Conservation (phyloP, 2,888 invertebrate species). For the Linnaemya tessellans region DNA sequence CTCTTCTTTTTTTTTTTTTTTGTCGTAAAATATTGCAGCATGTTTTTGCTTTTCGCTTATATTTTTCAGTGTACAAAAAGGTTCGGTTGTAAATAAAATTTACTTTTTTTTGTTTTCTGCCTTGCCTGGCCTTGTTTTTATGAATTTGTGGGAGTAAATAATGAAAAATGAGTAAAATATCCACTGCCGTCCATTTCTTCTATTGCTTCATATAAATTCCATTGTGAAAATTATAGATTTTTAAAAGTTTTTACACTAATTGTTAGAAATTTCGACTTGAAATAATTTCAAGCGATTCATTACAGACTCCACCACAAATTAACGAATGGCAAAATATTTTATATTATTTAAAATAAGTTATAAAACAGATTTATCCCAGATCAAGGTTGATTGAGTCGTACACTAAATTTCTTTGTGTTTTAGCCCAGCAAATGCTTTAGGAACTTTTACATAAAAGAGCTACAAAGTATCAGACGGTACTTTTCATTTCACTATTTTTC, state of each 20-base stretch:
- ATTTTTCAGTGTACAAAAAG: constrained; percentile 8
- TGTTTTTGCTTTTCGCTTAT: constrained; percentile 25
- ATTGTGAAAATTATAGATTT: background rate
- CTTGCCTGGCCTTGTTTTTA: background rate
- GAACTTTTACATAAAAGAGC: too few species aligned
- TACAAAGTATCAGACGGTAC: too few species aligned
- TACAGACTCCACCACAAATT: too few species aligned
- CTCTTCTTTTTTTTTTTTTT: background rate
- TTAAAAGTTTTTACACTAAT: background rate
- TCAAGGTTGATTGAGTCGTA: too few species aligned
- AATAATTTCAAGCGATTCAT: too few species aligned
- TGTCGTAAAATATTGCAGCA: constrained; percentile 2
- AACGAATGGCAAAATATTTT: too few species aligned
- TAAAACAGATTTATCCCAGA: too few species aligned
- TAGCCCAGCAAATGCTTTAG: too few species aligned
- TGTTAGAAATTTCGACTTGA: too few species aligned
- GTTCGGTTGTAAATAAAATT: background rate
- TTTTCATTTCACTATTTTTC: too few species aligned
- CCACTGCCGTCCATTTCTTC: background rate
- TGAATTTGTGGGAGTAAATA: background rate
- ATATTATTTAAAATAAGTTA: too few species aligned
- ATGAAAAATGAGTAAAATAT: background rate
- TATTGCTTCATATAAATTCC: background rate
- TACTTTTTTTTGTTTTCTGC: background rate
- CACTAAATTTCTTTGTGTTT: too few species aligned